A percentile compares a stretch with the other conserved stretches of the same genome.
Evolutionary conservation across 2,113 vertebrate species (phyloP).

Genomic region (Hippoglossus stenolepis): DNA sequence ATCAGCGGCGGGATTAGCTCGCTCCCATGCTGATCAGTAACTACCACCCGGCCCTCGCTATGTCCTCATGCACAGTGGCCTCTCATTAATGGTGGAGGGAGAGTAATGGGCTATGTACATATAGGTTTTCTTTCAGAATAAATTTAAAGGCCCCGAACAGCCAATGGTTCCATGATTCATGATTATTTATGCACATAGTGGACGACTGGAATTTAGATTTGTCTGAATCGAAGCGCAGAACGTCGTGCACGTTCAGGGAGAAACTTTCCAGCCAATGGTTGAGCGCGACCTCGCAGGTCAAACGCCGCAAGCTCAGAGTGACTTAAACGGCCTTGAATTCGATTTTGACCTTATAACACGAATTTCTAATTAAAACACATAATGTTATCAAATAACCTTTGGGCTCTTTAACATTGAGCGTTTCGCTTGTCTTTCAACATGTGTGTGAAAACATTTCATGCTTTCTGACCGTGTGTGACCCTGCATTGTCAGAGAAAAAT

Average conservation of each 20-base stretch:
- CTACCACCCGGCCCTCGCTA: slow-evolving; percentile 81
- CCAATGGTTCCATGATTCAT: not conserved
- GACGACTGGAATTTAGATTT: not conserved
- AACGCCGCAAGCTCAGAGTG: not conserved
- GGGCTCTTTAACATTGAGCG: slow-evolving; percentile 26
- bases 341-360: slow-evolving; percentile 56
- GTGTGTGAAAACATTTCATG: slow-evolving; percentile 73
- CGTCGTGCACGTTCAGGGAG: not conserved
- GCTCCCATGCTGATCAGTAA: slow-evolving; percentile 93
- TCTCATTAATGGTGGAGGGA: slow-evolving; percentile 70
- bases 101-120: slow-evolving; percentile 56
- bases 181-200: not conserved
- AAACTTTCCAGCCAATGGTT: no score
- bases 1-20: slow-evolving; percentile 92
- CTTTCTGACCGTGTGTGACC: slow-evolving; percentile 74
- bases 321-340: not conserved
- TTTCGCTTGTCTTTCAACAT: slow-evolving; percentile 70
- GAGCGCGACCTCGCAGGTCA: slow-evolving; percentile 27
- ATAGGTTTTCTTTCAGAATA: slow-evolving; percentile 51
- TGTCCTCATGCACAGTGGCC: slow-evolving; percentile 75
- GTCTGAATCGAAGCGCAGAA: not conserved
- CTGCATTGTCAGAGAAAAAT: slow-evolving; percentile 80
- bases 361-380: slow-evolving; percentile 45
- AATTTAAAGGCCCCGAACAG: slow-evolving; percentile 29
- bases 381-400: slow-evolving; percentile 62